Percentiles rank a stretch among this genome's conserved stretches.
phyloP scores from a whole-genome alignment of 2,113 vertebrate species.

The Leptosomus discolor region DNA sequence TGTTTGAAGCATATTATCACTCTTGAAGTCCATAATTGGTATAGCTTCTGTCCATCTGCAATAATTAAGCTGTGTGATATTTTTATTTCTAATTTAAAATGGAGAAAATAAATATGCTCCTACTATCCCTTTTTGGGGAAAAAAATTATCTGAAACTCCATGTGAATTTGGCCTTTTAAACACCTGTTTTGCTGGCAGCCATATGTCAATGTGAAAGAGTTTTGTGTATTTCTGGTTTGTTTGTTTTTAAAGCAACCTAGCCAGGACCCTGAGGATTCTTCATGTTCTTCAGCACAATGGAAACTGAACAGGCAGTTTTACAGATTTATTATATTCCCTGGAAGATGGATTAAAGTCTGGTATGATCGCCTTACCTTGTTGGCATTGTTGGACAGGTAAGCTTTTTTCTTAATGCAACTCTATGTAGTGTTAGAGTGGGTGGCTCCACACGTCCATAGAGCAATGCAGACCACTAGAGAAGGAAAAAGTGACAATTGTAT shows the following conservation, averaged over 20 bases:
- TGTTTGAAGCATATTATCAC: not conserved
- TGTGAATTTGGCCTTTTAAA: not conserved
- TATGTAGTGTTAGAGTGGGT: not conserved
- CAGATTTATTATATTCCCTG: conserved; percentile 90
- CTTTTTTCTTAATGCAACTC: not conserved
- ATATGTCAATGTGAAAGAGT: not conserved
- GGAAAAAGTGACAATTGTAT: not conserved
- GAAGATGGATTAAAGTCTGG: conserved; percentile 93
- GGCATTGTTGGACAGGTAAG: conserved; percentile 90
- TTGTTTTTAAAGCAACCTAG: conserved; percentile 62
- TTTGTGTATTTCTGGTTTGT: conserved; percentile 13
- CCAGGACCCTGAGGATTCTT: conserved; percentile 87
- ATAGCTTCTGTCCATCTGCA: not conserved
- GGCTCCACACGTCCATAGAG: not conserved
- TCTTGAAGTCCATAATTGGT: not conserved
- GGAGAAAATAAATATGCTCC: not conserved
- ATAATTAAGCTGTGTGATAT: not conserved
- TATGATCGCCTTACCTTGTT: conserved; percentile 91
- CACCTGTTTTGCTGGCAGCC: not conserved
- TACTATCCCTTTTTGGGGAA: not conserved
- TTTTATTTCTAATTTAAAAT: not conserved
- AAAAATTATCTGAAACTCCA: not conserved
- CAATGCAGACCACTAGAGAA: not conserved
- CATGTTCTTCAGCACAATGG: conserved; percentile 84
- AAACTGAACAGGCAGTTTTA: conserved; percentile 89